Conservation (phyloP, 2,113 vertebrate species). For the Petaurus breviceps region DNA sequence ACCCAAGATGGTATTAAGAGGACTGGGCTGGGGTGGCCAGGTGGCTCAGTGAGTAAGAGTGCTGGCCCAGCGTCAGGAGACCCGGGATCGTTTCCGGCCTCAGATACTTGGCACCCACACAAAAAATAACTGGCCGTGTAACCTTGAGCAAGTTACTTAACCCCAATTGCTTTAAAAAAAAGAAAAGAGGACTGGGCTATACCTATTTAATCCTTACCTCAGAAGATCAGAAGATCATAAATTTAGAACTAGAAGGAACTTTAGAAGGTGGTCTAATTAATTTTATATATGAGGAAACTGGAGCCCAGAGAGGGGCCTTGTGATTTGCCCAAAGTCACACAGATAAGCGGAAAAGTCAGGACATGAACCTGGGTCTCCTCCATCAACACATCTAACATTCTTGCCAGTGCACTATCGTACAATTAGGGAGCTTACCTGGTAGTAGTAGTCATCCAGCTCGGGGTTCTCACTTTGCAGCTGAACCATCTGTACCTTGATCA, state of each 20-base stretch:
- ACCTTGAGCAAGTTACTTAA: no score
- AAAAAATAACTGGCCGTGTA: no score
- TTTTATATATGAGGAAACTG: not conserved
- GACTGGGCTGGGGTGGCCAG: no score
- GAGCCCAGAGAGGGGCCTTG: not conserved
- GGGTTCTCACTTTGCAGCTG: slow-evolving; percentile 96
- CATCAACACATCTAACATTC: not conserved
- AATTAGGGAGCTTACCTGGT: slow-evolving; percentile 88
- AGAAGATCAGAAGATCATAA: not conserved
- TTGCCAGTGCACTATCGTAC: not conserved
- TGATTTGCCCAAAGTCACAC: not conserved
- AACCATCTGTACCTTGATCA: slow-evolving; percentile 94
- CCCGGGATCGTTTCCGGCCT: no score
- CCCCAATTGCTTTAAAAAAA: no score
- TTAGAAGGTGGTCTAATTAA: not conserved
- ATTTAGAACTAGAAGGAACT: not conserved
- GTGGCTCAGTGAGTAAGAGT: no score
- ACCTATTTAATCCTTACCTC: not conserved
- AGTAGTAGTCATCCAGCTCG: slow-evolving; percentile 94
- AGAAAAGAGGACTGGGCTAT: not conserved
- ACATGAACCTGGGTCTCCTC: not conserved
- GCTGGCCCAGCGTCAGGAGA: no score
- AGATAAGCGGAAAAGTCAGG: not conserved
- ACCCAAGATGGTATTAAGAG: not conserved
- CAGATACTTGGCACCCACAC: no score